Conservation (phyloP, 2,113 vertebrate genomes). For the Cyanocitta stelleri region DNA sequence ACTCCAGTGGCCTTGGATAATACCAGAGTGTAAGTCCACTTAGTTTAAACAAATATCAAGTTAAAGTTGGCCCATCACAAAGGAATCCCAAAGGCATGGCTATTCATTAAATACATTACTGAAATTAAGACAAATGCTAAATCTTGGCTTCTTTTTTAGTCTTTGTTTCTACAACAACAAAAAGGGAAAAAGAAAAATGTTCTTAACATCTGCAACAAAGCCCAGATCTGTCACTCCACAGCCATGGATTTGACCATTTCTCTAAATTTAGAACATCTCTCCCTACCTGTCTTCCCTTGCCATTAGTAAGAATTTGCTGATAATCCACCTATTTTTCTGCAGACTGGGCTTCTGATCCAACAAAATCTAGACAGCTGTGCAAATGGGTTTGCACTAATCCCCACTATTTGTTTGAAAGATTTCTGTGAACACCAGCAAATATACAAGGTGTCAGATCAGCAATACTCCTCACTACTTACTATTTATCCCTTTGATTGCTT, state of each 20-base stretch:
- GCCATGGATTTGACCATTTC: background rate
- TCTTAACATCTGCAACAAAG: background rate
- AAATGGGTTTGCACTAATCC: slow-evolving; percentile 35
- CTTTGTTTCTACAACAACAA: background rate
- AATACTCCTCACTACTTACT: background rate
- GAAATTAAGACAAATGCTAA: background rate
- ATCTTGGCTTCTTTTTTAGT: background rate
- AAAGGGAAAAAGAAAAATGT: background rate
- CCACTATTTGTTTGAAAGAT: background rate
- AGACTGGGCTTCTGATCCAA: slow-evolving; percentile 4
- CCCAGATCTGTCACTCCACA: background rate
- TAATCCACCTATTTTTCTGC: slow-evolving; percentile 11
- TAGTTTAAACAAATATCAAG: background rate
- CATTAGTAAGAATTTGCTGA: background rate
- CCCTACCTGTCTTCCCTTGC: background rate
- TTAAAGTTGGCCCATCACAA: background rate
- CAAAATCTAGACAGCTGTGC: slow-evolving; percentile 25
- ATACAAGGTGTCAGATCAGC: background rate
- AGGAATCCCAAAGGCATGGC: background rate
- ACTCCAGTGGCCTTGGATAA: background rate
- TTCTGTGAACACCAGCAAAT: background rate
- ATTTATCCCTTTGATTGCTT: background rate
- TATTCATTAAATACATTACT: background rate
- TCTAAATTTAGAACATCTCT: background rate
- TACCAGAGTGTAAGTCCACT: background rate